Evolutionary conservation across 1,140 invertebrate genomes (phyloP).

Genomic region (Bathynomus jamesi): DNA sequence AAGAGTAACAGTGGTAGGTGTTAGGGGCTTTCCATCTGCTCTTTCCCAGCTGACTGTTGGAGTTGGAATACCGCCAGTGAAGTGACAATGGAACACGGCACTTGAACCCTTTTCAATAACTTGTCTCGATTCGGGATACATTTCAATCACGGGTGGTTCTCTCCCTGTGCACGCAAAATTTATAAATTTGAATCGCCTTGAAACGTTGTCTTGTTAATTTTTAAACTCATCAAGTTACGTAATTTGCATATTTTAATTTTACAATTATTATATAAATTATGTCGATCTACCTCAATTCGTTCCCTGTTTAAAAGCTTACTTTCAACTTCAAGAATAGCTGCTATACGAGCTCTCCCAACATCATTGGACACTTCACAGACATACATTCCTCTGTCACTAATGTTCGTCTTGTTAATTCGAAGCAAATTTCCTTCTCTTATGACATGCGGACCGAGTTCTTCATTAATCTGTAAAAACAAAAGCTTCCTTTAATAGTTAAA

Average conservation of each 20-base stretch:
- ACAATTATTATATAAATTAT: too few species aligned
- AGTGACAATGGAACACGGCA: constrained; percentile 67
- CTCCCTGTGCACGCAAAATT: constrained; percentile 65
- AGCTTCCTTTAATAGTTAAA: too few species aligned
- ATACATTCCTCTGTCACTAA: constrained; percentile 69
- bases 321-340: constrained; percentile 73
- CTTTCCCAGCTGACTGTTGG: constrained; percentile 70
- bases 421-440: constrained; percentile 55
- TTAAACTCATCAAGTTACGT: too few species aligned
- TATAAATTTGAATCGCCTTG: constrained; percentile 40
- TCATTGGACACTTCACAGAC: constrained; percentile 58
- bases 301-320: too few species aligned
- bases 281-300: too few species aligned
- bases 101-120: constrained; percentile 56
- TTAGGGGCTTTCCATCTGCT: constrained; percentile 57
- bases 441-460: constrained; percentile 15
- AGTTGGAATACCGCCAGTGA: constrained; percentile 62
- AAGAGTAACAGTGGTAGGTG: constrained; percentile 55
- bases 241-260: too few species aligned
- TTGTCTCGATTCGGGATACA: constrained; percentile 62
- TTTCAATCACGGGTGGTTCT: constrained; percentile 64
- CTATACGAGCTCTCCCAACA: constrained; percentile 53
- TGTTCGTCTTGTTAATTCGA: constrained; percentile 58
- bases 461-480: constrained; percentile 21
- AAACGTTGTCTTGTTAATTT: too few species aligned